A percentile compares a stretch with the other conserved stretches of the same genome.
Evolutionary conservation across 2,797 vertebrate species (phyloP).

Genomic region (Australoheros facetus): DNA sequence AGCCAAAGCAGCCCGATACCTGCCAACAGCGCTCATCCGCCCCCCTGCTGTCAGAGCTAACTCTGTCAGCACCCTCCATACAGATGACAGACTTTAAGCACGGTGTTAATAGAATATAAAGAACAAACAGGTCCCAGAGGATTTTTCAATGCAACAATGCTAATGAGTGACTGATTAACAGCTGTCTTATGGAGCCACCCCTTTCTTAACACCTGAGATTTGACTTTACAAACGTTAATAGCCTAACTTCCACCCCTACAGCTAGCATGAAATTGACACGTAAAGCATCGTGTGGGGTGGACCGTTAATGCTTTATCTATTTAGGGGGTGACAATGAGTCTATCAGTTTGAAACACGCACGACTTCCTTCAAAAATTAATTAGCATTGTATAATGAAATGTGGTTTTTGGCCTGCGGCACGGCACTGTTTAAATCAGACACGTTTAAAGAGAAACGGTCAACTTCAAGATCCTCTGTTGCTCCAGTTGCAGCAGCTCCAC

Average conservation of each 20-base stretch:
- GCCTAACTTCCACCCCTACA: conserved; percentile 35
- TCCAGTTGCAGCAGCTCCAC: conserved; percentile 9
- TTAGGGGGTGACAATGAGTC: conserved; percentile 65
- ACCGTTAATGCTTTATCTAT: conserved; percentile 38
- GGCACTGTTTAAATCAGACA: conserved; percentile 34
- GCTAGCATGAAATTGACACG: conserved; percentile 68
- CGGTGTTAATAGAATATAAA: conserved; percentile 33
- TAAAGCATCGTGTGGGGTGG: conserved; percentile 34
- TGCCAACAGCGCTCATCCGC: conserved; percentile 39
- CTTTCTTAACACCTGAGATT: conserved; percentile 54
- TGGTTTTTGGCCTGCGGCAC: conserved; percentile 35
- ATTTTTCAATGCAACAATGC: conserved; percentile 23
- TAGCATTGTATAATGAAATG: conserved; percentile 69
- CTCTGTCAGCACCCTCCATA: conserved; percentile 9
- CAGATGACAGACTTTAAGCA: conserved; percentile 1
- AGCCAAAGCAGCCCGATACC: conserved; percentile 48
- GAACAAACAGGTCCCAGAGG: conserved; percentile 44
- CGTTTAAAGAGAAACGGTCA: conserved; percentile 21
- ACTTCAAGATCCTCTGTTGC: conserved; percentile 36
- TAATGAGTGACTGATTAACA: conserved; percentile 65
- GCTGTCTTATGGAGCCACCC: conserved; percentile 18
- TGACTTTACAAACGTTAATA: conserved; percentile 45
- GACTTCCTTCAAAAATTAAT: conserved; percentile 70
- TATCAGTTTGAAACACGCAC: conserved; percentile 59
- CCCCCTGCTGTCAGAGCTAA: conserved; percentile 14